Conservation (phyloP, 1,140 invertebrate species). For the Ceratitis capitata region DNA sequence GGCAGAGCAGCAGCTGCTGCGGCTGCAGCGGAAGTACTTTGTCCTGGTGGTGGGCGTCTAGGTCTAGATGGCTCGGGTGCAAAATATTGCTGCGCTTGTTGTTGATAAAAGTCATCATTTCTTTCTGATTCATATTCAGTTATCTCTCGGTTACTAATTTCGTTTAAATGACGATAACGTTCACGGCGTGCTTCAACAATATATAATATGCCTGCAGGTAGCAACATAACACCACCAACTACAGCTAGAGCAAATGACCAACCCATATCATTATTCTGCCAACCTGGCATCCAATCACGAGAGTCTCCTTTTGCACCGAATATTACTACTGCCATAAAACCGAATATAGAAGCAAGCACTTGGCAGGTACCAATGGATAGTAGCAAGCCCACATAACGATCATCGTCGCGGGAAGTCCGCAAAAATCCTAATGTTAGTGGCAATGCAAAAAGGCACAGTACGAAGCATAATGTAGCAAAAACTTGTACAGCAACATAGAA, state of each 20-base stretch:
- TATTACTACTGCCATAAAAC: conserved; percentile 71
- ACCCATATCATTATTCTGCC: conserved; percentile 94
- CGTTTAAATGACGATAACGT: conserved; percentile 75
- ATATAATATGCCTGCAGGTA: conserved; percentile 81
- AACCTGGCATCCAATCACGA: conserved; percentile 95
- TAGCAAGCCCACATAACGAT: conserved; percentile 78
- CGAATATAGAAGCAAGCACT: conserved; percentile 77
- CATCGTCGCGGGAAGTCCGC: conserved; percentile 80
- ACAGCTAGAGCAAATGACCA: conserved; percentile 93
- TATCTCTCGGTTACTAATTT: conserved; percentile 72
- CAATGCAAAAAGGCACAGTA: conserved; percentile 77
- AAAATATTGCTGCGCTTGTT: conserved; percentile 52
- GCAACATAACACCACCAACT: conserved; percentile 77
- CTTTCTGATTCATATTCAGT: conserved; percentile 70
- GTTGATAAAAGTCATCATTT: conserved; percentile 65
- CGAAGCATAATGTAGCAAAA: conserved; percentile 88
- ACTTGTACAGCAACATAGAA: conserved; percentile 95
- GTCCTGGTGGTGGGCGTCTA: conserved; percentile 56
- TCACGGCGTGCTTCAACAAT: conserved; percentile 83
- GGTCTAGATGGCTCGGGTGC: conserved; percentile 58
- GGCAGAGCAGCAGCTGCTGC: conserved; percentile 19
- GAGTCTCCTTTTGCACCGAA: conserved; percentile 92
- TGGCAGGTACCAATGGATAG: conserved; percentile 78
- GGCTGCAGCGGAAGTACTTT: conserved; percentile 47
- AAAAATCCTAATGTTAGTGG: conserved; percentile 79